Percentiles rank a stretch among this genome's conserved stretches.
These are phyloP conservation scores for Pelodytes ibericus DNA, from an alignment of 2,797 vertebrate genomes.

Conservation along the genomic window DNA sequence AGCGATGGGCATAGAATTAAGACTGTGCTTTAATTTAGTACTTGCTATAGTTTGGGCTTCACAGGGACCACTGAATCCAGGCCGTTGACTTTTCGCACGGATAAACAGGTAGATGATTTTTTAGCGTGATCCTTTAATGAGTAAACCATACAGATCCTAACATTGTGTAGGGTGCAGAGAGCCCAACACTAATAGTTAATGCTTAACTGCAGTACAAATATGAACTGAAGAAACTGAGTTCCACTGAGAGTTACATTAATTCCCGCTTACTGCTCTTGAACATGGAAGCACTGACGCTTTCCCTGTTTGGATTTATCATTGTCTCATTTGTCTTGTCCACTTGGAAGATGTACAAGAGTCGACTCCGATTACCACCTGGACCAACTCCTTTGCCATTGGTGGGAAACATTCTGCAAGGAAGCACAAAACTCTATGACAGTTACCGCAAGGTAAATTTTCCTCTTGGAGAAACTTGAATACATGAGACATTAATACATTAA, in stretches of 20 bases:
- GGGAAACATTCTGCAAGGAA: conserved; percentile 9
- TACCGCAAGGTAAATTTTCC: conserved; percentile 1
- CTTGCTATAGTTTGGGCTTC: too few relatives aligned
- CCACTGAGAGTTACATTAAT: not conserved
- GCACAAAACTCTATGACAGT: not conserved
- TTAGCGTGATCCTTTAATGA: too few relatives aligned
- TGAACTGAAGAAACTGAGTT: not conserved
- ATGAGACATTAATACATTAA: too few relatives aligned
- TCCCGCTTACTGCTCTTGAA: not conserved
- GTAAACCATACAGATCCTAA: too few relatives aligned
- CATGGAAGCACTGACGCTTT: not conserved
- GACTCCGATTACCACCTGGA: not conserved
- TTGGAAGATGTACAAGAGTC: conserved; percentile 4
- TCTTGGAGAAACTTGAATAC: too few relatives aligned
- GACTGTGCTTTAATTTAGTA: too few relatives aligned
- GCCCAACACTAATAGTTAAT: not conserved
- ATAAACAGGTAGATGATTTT: too few relatives aligned
- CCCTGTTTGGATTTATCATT: not conserved
- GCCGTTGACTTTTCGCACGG: too few relatives aligned
- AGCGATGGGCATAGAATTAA: too few relatives aligned
- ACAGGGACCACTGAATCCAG: too few relatives aligned
- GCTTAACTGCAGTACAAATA: not conserved
- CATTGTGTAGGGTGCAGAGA: too few relatives aligned
- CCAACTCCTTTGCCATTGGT: conserved; percentile 3
- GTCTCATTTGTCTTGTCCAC: not conserved